Evolutionary conservation across 2,888 invertebrate genomes (phyloP).

Genomic region (Schizotus pectinicornis): DNA sequence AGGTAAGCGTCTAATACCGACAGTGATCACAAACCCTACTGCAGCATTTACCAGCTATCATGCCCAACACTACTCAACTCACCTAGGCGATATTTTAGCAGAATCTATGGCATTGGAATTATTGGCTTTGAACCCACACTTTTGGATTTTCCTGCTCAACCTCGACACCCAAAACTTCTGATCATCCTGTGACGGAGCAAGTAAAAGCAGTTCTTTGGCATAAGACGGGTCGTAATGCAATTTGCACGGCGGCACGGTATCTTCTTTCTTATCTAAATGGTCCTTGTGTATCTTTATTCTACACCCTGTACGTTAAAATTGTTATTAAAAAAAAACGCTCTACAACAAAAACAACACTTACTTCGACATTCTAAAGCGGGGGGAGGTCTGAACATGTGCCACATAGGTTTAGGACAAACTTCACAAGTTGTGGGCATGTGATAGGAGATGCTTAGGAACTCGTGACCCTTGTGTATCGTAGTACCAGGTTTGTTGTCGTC

Average conservation of each 20-base stretch:
- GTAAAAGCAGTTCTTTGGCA: conserved; percentile 91
- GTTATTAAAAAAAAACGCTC: neutral
- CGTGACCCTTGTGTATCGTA: conserved; percentile 89
- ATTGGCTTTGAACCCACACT: conserved; percentile 89
- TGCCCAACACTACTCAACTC: conserved; percentile 50
- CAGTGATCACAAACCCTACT: conserved; percentile 9
- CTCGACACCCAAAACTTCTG: conserved; percentile 94
- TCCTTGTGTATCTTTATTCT: conserved; percentile 97
- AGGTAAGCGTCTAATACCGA: conserved; percentile 21
- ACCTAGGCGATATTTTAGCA: conserved; percentile 79
- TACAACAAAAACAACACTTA: conserved; percentile 58
- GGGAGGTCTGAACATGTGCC: conserved; percentile 98
- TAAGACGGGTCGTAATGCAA: conserved; percentile 92
- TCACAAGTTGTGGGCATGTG: conserved; percentile 99
- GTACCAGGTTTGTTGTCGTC: conserved; percentile 67
- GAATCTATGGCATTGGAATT: conserved; percentile 67
- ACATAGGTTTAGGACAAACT: conserved; percentile 94
- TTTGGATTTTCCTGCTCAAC: conserved; percentile 90
- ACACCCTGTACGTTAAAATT: conserved; percentile 70
- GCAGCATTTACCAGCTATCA: conserved; percentile 17
- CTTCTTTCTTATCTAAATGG: conserved; percentile 86
- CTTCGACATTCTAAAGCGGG: conserved; percentile 96
- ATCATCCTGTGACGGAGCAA: conserved; percentile 84
- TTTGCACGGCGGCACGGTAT: conserved; percentile 93
- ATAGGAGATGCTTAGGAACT: conserved; percentile 94